Percentiles rank a stretch among this genome's conserved stretches.
Evolutionary conservation across 2,113 vertebrate species (phyloP).

Genomic region (Syrrhaptes paradoxus): DNA sequence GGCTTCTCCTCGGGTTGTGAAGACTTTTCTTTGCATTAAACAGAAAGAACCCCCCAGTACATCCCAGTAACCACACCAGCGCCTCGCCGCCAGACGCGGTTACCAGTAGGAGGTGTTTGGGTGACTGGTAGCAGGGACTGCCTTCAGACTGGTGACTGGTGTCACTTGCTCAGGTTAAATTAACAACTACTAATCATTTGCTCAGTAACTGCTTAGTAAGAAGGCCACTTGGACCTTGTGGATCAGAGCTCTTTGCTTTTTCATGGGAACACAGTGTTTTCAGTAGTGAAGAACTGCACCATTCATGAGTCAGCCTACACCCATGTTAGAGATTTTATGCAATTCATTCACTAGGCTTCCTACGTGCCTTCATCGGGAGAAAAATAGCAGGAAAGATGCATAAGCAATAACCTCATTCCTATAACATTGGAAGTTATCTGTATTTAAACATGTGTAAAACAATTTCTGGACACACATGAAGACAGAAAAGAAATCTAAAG

Average conservation of each 20-base stretch:
- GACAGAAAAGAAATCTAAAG: conserved; percentile 62
- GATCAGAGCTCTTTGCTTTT: background rate
- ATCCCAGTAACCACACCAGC: background rate
- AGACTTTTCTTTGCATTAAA: background rate
- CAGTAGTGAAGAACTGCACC: background rate
- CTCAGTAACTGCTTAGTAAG: background rate
- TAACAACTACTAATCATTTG: background rate
- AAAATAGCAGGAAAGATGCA: conserved; percentile 8
- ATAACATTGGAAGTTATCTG: background rate
- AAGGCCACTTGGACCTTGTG: background rate
- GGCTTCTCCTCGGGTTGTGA: background rate
- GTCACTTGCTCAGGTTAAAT: background rate
- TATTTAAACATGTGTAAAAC: background rate
- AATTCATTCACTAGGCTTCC: conserved; percentile 1
- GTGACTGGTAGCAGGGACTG: too few relatives aligned
- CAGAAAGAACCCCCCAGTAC: background rate
- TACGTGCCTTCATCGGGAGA: background rate
- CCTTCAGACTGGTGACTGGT: background rate
- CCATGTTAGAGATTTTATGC: background rate
- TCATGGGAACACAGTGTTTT: background rate
- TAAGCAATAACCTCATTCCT: background rate
- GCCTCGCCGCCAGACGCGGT: background rate
- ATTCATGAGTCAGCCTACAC: background rate
- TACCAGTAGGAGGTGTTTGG: too few relatives aligned
- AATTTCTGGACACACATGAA: conserved; percentile 51